Conservation (phyloP, 1,140 invertebrate genomes). For the Camponotus floridanus region DNA sequence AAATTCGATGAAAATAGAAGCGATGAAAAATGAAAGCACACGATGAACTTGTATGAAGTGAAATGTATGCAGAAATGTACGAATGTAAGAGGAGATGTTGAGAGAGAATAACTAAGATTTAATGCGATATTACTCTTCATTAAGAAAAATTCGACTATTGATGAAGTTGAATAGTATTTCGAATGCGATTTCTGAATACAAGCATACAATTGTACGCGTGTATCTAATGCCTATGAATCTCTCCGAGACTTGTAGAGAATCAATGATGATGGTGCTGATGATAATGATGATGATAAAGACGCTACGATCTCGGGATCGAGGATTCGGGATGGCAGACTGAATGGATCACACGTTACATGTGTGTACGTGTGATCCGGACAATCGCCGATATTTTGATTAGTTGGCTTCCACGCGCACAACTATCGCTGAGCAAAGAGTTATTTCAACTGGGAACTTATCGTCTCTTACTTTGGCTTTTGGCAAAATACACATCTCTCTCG, state of each 20-base stretch:
- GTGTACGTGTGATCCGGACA: conserved; percentile 80
- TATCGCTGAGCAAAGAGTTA: conserved; percentile 86
- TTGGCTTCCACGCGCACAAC: conserved; percentile 86
- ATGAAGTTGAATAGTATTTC: not conserved
- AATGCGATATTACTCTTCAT: not conserved
- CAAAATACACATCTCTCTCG: conserved; percentile 53
- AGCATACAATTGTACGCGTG: not conserved
- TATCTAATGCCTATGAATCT: not conserved
- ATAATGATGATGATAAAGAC: not conserved
- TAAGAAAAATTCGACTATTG: not conserved
- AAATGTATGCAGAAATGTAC: not conserved
- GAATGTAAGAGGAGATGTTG: not conserved
- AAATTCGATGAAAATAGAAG: not conserved
- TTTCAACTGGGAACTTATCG: conserved; percentile 79
- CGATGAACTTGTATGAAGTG: not conserved
- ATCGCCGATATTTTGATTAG: conserved; percentile 77
- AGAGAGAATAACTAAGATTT: not conserved
- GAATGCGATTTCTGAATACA: not conserved
- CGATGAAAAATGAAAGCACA: conserved; percentile 9
- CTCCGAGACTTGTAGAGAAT: not conserved
- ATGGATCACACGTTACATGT: conserved; percentile 76
- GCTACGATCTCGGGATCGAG: conserved; percentile 64
- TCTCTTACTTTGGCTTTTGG: conserved; percentile 44
- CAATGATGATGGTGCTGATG: conserved; percentile 28
- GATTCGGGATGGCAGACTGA: conserved; percentile 77